Evolutionary conservation across 2,113 vertebrate species (phyloP).

Genomic region (Microtus richardsoni): DNA sequence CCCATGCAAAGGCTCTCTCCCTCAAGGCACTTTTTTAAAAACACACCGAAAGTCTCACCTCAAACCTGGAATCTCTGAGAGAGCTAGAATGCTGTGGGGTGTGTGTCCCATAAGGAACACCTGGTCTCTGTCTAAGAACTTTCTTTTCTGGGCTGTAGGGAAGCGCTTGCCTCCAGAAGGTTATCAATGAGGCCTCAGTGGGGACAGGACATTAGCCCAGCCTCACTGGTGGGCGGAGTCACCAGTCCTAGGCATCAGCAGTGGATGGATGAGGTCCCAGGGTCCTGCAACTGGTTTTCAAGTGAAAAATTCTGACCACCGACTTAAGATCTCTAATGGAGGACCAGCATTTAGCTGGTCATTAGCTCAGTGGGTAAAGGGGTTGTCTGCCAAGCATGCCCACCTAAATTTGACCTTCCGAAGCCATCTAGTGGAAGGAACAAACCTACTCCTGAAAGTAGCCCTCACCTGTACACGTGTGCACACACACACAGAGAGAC

Average conservation of each 20-base stretch:
- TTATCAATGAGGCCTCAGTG: background rate
- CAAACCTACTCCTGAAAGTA: background rate
- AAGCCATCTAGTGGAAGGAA: background rate
- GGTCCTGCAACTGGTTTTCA: background rate
- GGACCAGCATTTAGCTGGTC: background rate
- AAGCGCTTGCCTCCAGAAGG: background rate
- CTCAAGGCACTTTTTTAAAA: too few relatives aligned
- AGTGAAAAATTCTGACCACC: background rate
- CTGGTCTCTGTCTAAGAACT: background rate
- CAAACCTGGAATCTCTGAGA: background rate
- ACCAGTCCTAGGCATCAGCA: background rate
- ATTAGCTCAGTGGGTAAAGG: background rate
- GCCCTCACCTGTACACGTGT: background rate
- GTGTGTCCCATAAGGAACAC: background rate
- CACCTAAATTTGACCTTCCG: background rate
- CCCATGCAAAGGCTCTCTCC: accelerated
- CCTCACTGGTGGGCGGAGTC: background rate
- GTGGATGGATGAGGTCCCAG: background rate
- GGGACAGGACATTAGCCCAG: background rate
- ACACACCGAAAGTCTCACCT: background rate
- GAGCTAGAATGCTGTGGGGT: background rate
- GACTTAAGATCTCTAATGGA: background rate
- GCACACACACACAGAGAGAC: background rate
- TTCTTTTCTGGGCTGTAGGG: background rate
- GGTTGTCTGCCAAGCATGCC: background rate